Evolutionary conservation across 2,113 vertebrate species (phyloP).

Genomic region (Platanista minor): DNA sequence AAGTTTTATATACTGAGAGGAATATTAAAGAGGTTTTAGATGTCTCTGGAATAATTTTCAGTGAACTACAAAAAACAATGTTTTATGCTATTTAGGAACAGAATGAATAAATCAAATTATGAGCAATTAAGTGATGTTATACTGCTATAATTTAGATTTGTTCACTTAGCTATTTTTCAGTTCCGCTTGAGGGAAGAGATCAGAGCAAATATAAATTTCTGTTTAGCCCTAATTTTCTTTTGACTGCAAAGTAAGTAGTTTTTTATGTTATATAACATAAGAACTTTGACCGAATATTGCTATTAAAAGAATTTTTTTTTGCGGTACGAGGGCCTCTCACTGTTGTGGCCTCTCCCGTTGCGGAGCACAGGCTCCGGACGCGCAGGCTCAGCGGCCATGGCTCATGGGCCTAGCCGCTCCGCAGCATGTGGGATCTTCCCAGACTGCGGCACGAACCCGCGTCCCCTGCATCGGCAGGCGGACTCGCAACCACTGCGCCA

Average conservation of each 20-base stretch:
- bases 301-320: too few relatives aligned
- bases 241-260: not conserved
- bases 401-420: too few relatives aligned
- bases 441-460: too few relatives aligned
- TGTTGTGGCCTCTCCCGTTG: too few relatives aligned
- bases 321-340: too few relatives aligned
- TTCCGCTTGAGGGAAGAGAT: not conserved
- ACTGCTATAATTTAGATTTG: conserved; percentile 18
- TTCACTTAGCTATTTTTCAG: conserved; percentile 1
- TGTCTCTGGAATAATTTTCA: conserved; percentile 71
- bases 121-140: not conserved
- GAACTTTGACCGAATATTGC: not conserved
- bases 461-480: too few relatives aligned
- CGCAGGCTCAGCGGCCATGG: too few relatives aligned
- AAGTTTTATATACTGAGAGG: conserved; percentile 34
- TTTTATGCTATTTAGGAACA: conserved; percentile 50
- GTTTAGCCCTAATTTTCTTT: conserved; percentile 21
- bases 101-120: conserved; percentile 33
- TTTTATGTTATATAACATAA: not conserved
- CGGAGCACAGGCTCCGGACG: too few relatives aligned
- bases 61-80: conserved; percentile 41
- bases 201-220: conserved; percentile 6
- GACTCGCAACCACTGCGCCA: too few relatives aligned
- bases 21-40: conserved; percentile 72
- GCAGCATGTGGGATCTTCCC: too few relatives aligned